Conservation (phyloP, 2,797 vertebrate genomes). For the Meda fulgida region DNA sequence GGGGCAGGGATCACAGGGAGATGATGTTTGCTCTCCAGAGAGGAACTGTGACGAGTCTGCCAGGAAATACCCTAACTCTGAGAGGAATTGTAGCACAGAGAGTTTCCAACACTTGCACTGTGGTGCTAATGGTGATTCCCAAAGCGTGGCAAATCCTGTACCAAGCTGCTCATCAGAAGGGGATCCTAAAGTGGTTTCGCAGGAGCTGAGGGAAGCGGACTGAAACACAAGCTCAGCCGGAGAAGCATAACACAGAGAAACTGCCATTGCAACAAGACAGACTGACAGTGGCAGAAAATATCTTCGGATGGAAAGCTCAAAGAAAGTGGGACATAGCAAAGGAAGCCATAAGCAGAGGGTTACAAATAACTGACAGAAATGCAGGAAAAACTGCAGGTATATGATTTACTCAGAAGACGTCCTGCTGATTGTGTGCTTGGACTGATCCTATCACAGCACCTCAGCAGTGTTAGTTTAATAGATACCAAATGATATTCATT, state of each 20-base stretch:
- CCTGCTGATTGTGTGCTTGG: constrained; percentile 16
- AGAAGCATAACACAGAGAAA: not conserved
- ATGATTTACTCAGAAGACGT: constrained; percentile 22
- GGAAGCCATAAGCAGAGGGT: constrained; percentile 2
- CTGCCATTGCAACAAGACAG: constrained; percentile 1
- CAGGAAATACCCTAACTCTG: constrained; percentile 23
- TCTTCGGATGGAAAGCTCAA: not conserved
- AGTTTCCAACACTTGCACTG: constrained; percentile 60
- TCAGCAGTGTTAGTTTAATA: constrained; percentile 4
- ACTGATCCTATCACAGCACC: not conserved
- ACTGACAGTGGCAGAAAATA: constrained; percentile 2
- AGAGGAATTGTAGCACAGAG: constrained; percentile 4
- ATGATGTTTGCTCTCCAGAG: constrained; percentile 11
- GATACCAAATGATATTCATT: constrained; percentile 40
- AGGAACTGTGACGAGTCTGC: constrained; percentile 10
- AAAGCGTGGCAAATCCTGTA: constrained; percentile 61
- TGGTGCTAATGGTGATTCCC: constrained; percentile 69
- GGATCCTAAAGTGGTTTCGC: constrained; percentile 15
- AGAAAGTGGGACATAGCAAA: constrained; percentile 18
- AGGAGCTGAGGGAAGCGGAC: constrained; percentile 21
- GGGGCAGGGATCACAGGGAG: not conserved
- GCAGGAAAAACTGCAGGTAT: not conserved
- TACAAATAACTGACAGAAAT: constrained; percentile 13
- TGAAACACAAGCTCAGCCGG: not conserved
- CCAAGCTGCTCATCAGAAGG: constrained; percentile 48